Conservation (phyloP, 2,113 vertebrate genomes). For the Nothoprocta perdicaria region DNA sequence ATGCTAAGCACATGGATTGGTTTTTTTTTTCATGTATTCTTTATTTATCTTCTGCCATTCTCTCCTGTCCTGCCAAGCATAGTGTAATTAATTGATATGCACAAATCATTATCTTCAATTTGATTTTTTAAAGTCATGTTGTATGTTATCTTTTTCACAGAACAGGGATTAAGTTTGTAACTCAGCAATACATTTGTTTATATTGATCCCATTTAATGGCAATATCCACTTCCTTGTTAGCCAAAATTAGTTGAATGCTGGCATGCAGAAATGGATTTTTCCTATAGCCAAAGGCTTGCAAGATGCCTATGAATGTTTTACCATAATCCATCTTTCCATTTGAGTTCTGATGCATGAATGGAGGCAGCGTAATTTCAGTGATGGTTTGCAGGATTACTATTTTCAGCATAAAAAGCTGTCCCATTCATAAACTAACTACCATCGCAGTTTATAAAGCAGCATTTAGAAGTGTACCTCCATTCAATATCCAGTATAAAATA, state of each 20-base stretch:
- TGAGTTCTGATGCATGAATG: not conserved
- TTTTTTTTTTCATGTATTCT: not conserved
- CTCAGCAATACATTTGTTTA: not conserved
- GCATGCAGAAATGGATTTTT: not conserved
- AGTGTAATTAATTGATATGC: not conserved
- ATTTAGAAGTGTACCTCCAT: not conserved
- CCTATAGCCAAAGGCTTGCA: not conserved
- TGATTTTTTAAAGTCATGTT: not conserved
- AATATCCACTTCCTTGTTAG: not conserved
- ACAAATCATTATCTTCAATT: not conserved
- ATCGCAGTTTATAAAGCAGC: constrained; percentile 8
- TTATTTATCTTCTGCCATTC: not conserved
- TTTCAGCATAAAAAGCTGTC: not conserved
- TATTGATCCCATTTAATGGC: not conserved
- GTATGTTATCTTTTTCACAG: not conserved
- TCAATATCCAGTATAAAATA: not conserved
- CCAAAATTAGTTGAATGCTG: not conserved
- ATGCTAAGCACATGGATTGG: not conserved
- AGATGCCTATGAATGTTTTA: not conserved
- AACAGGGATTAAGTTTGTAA: not conserved
- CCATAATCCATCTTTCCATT: not conserved
- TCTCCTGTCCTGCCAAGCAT: not conserved
- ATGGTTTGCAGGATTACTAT: constrained; percentile 4
- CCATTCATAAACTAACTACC: not conserved
- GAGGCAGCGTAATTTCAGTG: not conserved